Conservation (phyloP, 2,888 invertebrate genomes). For the Callosobruchus maculatus region DNA sequence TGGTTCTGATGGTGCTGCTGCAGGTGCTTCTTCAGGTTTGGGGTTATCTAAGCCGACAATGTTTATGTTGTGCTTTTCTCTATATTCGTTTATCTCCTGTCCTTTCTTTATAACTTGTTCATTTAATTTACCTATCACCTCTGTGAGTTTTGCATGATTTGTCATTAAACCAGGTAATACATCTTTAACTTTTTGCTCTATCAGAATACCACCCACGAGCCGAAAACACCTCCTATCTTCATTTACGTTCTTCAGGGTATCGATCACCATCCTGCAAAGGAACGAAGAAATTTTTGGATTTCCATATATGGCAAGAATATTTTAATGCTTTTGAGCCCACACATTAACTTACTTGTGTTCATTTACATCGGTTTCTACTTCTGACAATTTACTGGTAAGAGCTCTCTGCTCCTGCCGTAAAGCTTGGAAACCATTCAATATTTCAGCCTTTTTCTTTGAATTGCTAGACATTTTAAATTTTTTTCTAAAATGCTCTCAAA, state of each 20-base stretch:
- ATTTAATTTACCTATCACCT: constrained; percentile 73
- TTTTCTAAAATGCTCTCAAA: constrained; percentile 6
- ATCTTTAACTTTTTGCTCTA: constrained; percentile 88
- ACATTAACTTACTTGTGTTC: constrained; percentile 82
- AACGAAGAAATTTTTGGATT: not conserved
- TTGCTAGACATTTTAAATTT: constrained; percentile 44
- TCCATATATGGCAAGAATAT: not conserved
- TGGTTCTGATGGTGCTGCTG: constrained; percentile 33
- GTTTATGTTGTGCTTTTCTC: constrained; percentile 84
- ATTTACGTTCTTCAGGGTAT: constrained; percentile 83
- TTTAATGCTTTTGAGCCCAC: constrained; percentile 6
- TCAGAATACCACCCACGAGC: constrained; percentile 89
- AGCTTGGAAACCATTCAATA: constrained; percentile 82
- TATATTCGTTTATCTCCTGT: constrained; percentile 85
- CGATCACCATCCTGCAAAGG: constrained; percentile 81
- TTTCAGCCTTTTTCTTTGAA: constrained; percentile 56
- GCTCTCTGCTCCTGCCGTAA: constrained; percentile 84
- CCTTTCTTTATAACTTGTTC: constrained; percentile 85
- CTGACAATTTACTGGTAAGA: constrained; percentile 82
- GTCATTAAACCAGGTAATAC: constrained; percentile 79
- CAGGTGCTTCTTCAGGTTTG: constrained; percentile 48
- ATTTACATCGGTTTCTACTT: constrained; percentile 90
- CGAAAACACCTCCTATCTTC: constrained; percentile 85
- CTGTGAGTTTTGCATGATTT: constrained; percentile 76
- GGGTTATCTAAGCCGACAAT: constrained; percentile 59